These are phyloP conservation scores for Leptatherina wallacei DNA, from an alignment of 2,797 vertebrate genomes.

Conservation along the genomic window DNA sequence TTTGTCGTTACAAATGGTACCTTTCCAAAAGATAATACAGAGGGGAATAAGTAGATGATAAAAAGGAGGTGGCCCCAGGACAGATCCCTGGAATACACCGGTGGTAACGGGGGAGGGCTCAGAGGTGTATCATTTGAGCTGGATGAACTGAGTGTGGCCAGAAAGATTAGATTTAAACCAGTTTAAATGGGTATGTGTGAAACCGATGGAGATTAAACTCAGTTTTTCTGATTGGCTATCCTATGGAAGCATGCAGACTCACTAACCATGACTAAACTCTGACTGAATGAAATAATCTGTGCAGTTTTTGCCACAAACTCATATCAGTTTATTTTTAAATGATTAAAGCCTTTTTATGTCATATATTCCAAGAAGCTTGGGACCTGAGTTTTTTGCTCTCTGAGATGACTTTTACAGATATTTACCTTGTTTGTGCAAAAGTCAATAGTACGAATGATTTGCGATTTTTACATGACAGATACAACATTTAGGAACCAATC, in stretches of 20 bases:
- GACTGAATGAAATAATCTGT: no score
- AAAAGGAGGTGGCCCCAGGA: background rate
- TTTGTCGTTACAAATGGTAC: no score
- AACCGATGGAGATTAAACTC: no score
- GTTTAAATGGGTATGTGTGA: no score
- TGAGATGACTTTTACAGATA: background rate
- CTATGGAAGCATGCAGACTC: no score
- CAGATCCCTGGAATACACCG: background rate
- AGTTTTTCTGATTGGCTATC: no score
- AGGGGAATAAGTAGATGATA: background rate
- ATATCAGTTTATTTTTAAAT: background rate
- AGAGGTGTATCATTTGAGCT: background rate
- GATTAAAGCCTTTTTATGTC: background rate
- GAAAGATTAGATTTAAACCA: no score
- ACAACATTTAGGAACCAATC: background rate
- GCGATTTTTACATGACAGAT: background rate
- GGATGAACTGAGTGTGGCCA: background rate
- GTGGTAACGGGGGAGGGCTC: background rate
- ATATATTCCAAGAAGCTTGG: background rate
- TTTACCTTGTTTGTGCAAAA: background rate
- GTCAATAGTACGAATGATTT: no score
- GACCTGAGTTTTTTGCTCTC: background rate
- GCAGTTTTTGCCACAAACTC: background rate
- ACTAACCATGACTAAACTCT: no score
- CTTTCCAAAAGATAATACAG: background rate